Base-by-base conservation (phyloP, 2,888 invertebrate genomes). In the Plemyria rubiginata region DNA sequence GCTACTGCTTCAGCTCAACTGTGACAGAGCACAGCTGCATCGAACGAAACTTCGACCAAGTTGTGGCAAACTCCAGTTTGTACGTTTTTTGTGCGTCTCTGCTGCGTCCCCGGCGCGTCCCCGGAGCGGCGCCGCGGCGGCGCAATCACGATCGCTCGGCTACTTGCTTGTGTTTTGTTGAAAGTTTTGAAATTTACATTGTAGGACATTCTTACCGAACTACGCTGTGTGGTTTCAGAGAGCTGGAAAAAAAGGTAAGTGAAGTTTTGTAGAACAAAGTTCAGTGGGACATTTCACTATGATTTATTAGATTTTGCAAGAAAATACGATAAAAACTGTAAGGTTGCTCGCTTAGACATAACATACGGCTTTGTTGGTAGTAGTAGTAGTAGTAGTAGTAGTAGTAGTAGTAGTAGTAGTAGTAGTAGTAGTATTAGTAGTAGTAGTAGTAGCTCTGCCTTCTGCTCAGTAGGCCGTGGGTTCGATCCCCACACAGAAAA, bases 1-100 rank as follows among this genome's bases (percentile, higher is more conserved):
- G 1, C 9, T 36, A 36, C 36, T 51, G 38, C 1, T 40, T 51
- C 7, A 51, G 0, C 38, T 38, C 11, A 5, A 45, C 60, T 65
- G 43, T 54, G 59, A 1, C 38, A 7, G 22, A 45, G 41, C 58
- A 54, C 69, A 69, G 69, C 65, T 69, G 65, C 62, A 65, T 62
- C 51, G 58, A 61, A 66, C 64, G 53, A 62, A 65, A 56, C 65
- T 69, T 52, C 12, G 43, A 45, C 61, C 62, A 65, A 68, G 62
- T 68, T 63, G 54, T 52, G 40, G 40, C 55, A 55, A 63, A 59
- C 63, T 62, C 43, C 15, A n/a, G 51, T 48, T 63, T 51, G 58
- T 60, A 54, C 51, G 41, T 55, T 64, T 64, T 64, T 64, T 59
- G 54, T 60, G 60, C 59, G 55, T 45, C 11, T 45, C 15, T 28